A percentile compares a stretch with the other conserved stretches of the same genome.
phyloP scores from a whole-genome alignment of 2,797 vertebrate species.

The Amblyraja radiata region DNA sequence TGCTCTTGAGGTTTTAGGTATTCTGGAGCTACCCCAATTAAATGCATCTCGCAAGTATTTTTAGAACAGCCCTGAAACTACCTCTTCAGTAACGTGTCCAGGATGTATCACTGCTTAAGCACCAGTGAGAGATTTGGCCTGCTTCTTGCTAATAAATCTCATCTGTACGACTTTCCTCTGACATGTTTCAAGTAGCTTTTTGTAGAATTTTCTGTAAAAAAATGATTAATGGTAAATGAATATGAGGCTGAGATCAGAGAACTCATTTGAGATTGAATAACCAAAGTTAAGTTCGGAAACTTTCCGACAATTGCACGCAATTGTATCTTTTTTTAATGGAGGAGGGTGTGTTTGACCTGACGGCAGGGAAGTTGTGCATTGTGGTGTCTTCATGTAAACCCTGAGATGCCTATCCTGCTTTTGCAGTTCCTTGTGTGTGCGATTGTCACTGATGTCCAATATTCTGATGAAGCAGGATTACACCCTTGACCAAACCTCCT shows the following conservation, averaged over 20 bases:
- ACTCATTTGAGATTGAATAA: not conserved
- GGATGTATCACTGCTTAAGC: not conserved
- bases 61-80: not conserved
- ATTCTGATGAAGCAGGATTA: no score
- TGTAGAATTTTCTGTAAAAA: not conserved
- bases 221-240: not conserved
- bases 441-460: no score
- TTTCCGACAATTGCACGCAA: not conserved
- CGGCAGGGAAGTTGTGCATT: not conserved
- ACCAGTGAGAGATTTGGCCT: not conserved
- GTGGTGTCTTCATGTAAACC: not conserved
- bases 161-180: not conserved
- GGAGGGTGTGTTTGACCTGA: not conserved
- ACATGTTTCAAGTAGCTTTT: not conserved
- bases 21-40: not conserved
- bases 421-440: not conserved
- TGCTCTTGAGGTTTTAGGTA: not conserved
- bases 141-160: conserved; percentile 14
- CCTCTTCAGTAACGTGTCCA: not conserved
- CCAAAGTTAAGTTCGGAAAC: not conserved
- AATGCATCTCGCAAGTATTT: not conserved
- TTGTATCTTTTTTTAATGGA: not conserved
- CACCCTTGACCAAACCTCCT: no score
- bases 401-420: not conserved
- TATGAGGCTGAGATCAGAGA: not conserved